Base-by-base conservation (phyloP, 2,888 invertebrate species). In the Morinoia aosen region DNA sequence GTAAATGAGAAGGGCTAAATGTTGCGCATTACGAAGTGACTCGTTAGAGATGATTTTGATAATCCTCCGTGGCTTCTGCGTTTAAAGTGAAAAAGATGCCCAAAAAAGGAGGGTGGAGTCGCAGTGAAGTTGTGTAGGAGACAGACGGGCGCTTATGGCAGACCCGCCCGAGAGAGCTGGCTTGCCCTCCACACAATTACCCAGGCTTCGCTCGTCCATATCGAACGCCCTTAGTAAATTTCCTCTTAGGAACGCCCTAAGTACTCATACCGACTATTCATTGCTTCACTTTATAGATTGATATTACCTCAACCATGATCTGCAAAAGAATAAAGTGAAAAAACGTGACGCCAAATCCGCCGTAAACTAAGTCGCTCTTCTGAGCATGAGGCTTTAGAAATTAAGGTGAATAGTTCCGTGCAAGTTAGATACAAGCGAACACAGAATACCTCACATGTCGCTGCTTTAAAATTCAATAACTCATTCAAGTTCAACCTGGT, bases 31-130 rank as follows among this genome's bases (percentile, higher is more conserved):
- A 93, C 93, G 25, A 33, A 57, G 12, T 57, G 19, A 57, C 33
- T 7, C 76, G 76, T 76, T 76, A 76, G 25, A 76, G 76, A 33
- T 76, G 19, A 19, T 33, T 56, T 57, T 91, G 48, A 33, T 11
- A 3, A 91, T 91, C 8, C 56, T 76, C 33, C 25, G 76, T 76
- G 25, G 76, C 33, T 33, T 76, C 61, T 64, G 39, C n/a, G 14
- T 95, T 61, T 40, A 95, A 95, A 95, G 95, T 95, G 58, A 95
- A 95, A 95, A 88, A 94, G 94, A 95, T 95, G 95, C 93, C 95
- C 95, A 95, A 95, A 95, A 94, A 95, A 94, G 95, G 95, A 40
- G 95, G 95, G 94, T 94, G 94, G 94, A 94, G 94, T 94, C 94
- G 94, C 88, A 57, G 88, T 61, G 64, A 48, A 64, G 95, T 57